Percentiles rank a stretch among this genome's conserved stretches.
Conservation (phyloP, 2,888 invertebrate genomes). For the Brachylomia viminalis region DNA sequence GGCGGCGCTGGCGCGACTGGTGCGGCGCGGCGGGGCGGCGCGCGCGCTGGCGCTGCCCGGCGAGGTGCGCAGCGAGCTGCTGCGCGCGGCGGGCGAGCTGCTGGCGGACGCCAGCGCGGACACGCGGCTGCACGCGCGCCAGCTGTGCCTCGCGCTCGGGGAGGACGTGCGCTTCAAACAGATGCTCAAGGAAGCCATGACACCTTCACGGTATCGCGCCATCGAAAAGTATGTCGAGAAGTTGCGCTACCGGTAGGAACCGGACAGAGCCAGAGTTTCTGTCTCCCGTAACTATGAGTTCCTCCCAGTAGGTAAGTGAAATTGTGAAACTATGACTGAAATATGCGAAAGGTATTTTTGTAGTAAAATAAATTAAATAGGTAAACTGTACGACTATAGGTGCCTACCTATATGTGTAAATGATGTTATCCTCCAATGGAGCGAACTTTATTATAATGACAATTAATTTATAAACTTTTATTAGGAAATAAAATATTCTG, state of each 20-base stretch:
- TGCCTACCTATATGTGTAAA: conserved; percentile 41
- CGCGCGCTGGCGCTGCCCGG: conserved; percentile 93
- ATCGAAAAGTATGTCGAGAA: conserved; percentile 95
- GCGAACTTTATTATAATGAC: conserved; percentile 71
- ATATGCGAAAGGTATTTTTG: conserved; percentile 86
- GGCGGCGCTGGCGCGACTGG: conserved; percentile 93
- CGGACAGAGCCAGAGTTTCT: neutral
- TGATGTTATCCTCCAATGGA: conserved; percentile 82
- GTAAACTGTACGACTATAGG: conserved; percentile 14
- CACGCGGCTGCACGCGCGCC: conserved; percentile 95
- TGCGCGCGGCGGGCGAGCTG: conserved; percentile 95
- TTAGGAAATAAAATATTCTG: conserved; percentile 63
- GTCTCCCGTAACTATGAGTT: conserved; percentile 25
- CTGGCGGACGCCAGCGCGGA: conserved; percentile 96
- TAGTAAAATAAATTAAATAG: conserved; percentile 68
- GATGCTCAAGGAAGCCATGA: conserved; percentile 94
- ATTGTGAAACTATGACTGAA: conserved; percentile 78
- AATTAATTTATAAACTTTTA: conserved; percentile 69
- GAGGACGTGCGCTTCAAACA: conserved; percentile 94
- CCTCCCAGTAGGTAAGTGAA: conserved; percentile 36
- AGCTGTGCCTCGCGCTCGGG: conserved; percentile 93
- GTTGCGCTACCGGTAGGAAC: conserved; percentile 81
- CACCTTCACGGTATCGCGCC: conserved; percentile 94
- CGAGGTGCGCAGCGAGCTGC: conserved; percentile 95
- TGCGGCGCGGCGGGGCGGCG: conserved; percentile 93